phyloP scores from a whole-genome alignment of 2,113 vertebrate genomes.

The Apteryx owenii region DNA sequence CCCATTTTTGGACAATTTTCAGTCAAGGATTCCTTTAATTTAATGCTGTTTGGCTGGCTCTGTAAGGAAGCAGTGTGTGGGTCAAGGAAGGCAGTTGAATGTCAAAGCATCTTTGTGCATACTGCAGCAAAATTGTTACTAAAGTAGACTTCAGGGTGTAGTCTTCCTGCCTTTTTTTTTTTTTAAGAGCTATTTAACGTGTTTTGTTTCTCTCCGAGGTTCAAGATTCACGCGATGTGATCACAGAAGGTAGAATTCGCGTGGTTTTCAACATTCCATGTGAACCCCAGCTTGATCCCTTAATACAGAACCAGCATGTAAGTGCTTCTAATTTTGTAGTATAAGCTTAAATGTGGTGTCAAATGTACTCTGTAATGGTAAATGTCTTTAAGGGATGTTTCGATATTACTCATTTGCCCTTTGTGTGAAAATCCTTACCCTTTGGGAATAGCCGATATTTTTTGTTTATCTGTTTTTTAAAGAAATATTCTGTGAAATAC shows the following conservation, averaged over 20 bases:
- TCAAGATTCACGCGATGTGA: slow-evolving; percentile 93
- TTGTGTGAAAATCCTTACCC: background rate
- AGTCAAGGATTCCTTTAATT: background rate
- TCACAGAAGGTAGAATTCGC: slow-evolving; percentile 91
- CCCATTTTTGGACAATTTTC: background rate
- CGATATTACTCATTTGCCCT: background rate
- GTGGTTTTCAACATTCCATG: slow-evolving; percentile 92
- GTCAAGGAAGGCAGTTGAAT: background rate
- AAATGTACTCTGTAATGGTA: background rate
- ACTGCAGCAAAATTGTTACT: background rate
- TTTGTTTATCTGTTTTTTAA: slow-evolving; percentile 74
- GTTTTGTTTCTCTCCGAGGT: slow-evolving; percentile 76
- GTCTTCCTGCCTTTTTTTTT: background rate
- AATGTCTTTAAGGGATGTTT: background rate
- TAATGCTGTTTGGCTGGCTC: background rate
- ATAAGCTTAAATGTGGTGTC: background rate
- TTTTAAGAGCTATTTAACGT: background rate
- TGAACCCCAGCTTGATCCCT: slow-evolving; percentile 91
- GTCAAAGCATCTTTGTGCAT: background rate
- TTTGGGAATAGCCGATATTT: slow-evolving; percentile 13
- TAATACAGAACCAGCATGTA: slow-evolving; percentile 98
- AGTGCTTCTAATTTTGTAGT: slow-evolving; percentile 66
- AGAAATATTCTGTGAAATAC: slow-evolving; percentile 98
- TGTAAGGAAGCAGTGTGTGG: background rate
- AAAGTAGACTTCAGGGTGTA: background rate